Conservation (phyloP, 2,888 invertebrate species). For the Metalampra italica region DNA sequence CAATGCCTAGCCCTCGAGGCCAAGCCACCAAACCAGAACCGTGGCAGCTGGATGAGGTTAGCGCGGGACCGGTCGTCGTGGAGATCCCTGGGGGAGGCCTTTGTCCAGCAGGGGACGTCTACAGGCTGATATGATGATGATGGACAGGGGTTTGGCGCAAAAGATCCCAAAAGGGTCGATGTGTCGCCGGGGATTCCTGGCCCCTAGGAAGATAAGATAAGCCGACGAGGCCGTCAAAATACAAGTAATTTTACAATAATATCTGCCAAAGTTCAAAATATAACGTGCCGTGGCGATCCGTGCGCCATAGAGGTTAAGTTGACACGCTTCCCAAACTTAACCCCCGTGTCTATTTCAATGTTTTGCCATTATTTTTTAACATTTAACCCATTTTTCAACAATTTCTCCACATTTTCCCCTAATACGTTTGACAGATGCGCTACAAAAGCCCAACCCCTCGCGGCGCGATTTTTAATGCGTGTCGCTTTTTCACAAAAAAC, state of each 20-base stretch:
- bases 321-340: constrained; percentile 28
- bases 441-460: constrained; percentile 49
- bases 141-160: too few species aligned
- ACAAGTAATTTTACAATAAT: background rate
- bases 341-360: constrained; percentile 46
- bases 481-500: constrained; percentile 57
- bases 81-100: too few species aligned
- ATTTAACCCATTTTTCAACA: constrained; percentile 76
- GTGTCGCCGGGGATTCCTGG: too few species aligned
- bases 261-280: constrained; percentile 14
- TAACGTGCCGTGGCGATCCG: constrained; percentile 19
- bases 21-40: too few species aligned
- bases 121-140: too few species aligned
- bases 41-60: too few species aligned
- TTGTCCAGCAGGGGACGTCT: too few species aligned
- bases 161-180: too few species aligned
- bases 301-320: constrained; percentile 20
- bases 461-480: constrained; percentile 64
- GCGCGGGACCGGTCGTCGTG: too few species aligned
- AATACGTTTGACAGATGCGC: constrained; percentile 65
- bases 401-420: constrained; percentile 53
- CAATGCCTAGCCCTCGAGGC: too few species aligned
- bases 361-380: constrained; percentile 60
- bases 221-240: too few species aligned
- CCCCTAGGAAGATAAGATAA: too few species aligned